Percentiles rank a stretch among this genome's conserved stretches.
Evolutionary conservation across 2,888 invertebrate genomes (phyloP).

Genomic region (Cotesia congregata): DNA sequence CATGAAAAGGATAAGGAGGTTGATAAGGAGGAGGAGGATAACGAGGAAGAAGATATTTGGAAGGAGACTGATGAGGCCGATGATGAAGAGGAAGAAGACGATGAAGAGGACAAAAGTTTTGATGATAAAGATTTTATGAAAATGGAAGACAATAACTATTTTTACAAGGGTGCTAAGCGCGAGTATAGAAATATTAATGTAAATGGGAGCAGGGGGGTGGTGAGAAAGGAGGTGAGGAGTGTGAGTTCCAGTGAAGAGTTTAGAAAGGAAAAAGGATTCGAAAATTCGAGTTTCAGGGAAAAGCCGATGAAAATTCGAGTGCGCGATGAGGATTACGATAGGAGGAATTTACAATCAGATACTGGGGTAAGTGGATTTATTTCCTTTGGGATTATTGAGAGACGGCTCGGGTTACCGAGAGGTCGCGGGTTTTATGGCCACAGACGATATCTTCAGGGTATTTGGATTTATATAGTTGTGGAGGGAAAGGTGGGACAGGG

Average conservation of each 20-base stretch:
- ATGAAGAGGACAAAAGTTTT: conserved; percentile 52
- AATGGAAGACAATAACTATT: conserved; percentile 5
- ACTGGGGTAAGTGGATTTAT: background rate
- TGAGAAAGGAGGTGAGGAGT: conserved; percentile 48
- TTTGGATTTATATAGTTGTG: too few relatives aligned
- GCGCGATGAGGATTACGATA: conserved; percentile 1
- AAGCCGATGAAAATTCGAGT: background rate
- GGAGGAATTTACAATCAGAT: background rate
- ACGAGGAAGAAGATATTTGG: conserved; percentile 49
- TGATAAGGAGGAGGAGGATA: conserved; percentile 34
- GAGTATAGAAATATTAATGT: conserved; percentile 47
- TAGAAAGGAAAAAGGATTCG: background rate
- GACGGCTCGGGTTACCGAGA: background rate
- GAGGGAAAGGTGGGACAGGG: too few relatives aligned
- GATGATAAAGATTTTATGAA: conserved; percentile 63
- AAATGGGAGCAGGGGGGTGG: conserved; percentile 50
- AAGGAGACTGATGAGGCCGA: conserved; percentile 41
- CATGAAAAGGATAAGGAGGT: conserved; percentile 25
- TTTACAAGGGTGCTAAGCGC: conserved; percentile 40
- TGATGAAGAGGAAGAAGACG: conserved; percentile 38
- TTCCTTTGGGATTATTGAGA: background rate
- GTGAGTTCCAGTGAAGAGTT: conserved; percentile 5
- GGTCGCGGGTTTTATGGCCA: too few relatives aligned
- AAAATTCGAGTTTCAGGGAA: background rate
- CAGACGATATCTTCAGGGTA: too few relatives aligned